Conservation (phyloP, 1,140 invertebrate genomes). For the Drepana arcuata region DNA sequence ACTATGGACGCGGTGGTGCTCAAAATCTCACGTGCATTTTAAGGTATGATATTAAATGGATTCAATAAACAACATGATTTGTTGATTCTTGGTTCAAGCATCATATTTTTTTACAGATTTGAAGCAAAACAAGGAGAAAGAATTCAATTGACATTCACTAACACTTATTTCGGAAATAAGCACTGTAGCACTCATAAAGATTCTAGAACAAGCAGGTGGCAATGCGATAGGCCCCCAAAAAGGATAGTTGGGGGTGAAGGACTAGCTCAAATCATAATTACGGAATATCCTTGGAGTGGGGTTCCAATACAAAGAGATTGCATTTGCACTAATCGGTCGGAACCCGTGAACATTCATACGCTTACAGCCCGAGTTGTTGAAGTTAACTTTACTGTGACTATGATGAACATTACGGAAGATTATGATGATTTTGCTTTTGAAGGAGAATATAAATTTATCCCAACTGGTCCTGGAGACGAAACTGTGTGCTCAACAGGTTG, state of each 20-base stretch:
- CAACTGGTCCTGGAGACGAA: constrained; percentile 65
- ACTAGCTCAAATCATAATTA: constrained; percentile 78
- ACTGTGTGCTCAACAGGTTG: constrained; percentile 74
- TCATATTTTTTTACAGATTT: constrained; percentile 68
- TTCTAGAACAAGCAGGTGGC: constrained; percentile 76
- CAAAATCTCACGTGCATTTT: constrained; percentile 82
- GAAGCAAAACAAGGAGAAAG: constrained; percentile 78
- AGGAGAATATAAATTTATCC: constrained; percentile 82
- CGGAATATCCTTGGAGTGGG: constrained; percentile 82
- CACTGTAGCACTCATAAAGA: constrained; percentile 77
- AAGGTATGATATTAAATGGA: constrained; percentile 28
- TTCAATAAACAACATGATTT: not conserved
- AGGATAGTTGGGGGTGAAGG: constrained; percentile 66
- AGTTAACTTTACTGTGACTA: constrained; percentile 80
- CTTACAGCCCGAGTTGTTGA: constrained; percentile 79
- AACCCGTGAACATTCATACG: constrained; percentile 74
- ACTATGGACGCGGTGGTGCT: constrained; percentile 84
- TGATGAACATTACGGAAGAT: constrained; percentile 88
- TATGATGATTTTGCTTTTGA: constrained; percentile 87
- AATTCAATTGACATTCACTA: constrained; percentile 77
- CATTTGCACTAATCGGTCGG: constrained; percentile 80
- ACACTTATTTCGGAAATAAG: constrained; percentile 78
- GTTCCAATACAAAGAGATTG: constrained; percentile 81
- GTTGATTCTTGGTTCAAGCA: not conserved
- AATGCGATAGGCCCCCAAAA: constrained; percentile 72